These are phyloP conservation scores for Bergia sp. DNA, from an alignment of 92 coral and sea anemone species.

Conservation along the genomic window DNA sequence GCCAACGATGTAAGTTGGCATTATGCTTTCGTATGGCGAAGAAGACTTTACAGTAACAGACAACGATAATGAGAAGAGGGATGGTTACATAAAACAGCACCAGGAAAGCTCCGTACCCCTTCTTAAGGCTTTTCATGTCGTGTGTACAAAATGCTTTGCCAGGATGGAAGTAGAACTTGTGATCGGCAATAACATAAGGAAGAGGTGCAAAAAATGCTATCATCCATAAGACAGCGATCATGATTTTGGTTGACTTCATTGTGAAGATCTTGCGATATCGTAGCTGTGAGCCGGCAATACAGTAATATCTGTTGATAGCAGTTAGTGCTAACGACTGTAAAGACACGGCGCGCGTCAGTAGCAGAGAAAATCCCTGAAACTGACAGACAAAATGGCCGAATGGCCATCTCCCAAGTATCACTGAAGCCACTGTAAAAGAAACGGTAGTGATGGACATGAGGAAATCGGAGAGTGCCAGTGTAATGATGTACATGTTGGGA, in stretches of 20 bases:
- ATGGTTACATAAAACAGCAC: too few species aligned
- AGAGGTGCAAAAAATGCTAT: too few species aligned
- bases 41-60: conserved; percentile 62
- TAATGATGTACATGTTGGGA: too few species aligned
- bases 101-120: too few species aligned
- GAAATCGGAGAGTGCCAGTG: too few species aligned
- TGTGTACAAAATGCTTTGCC: conserved; percentile 46
- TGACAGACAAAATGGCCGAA: conserved; percentile 54
- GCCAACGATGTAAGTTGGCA: conserved; percentile 1
- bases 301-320: conserved; percentile 65
- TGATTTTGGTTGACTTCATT: conserved; percentile 50
- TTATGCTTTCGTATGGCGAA: conserved; percentile 65
- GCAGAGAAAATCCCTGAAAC: conserved; percentile 64
- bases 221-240: conserved; percentile 35
- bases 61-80: conserved; percentile 26
- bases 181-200: conserved; percentile 47
- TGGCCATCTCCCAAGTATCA: conserved; percentile 60
- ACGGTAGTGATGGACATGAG: too few species aligned
- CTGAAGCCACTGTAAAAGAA: too few species aligned
- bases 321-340: conserved; percentile 67
- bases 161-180: not conserved
- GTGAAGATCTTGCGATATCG: conserved; percentile 61
- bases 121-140: conserved; percentile 24
- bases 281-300: conserved; percentile 57
- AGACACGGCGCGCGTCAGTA: conserved; percentile 61